These are phyloP conservation scores for Ammodramus savannarum DNA, from an alignment of 2,113 vertebrate species.

Conservation along the genomic window DNA sequence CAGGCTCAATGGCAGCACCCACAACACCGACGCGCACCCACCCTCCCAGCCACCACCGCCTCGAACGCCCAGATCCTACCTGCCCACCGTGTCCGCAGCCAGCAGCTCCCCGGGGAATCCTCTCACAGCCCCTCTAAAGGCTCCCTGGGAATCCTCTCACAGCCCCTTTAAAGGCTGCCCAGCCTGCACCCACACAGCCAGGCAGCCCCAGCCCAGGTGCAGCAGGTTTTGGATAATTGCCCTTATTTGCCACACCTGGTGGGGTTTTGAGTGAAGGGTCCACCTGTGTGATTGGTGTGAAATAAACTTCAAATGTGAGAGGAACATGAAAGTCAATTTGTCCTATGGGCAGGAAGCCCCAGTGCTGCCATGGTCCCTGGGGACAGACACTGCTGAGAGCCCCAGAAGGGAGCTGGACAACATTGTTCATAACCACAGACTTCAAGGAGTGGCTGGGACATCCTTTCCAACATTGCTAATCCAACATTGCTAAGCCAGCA, in stretches of 20 bases:
- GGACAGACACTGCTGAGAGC: neutral
- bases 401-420: neutral
- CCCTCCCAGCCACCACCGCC: accelerated
- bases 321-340: neutral
- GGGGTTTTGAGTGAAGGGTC: neutral
- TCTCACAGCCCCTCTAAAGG: neutral
- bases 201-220: neutral
- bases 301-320: neutral
- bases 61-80: accelerated
- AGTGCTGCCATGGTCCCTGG: no score
- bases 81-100: accelerated
- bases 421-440: neutral
- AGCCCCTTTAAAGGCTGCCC: neutral
- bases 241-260: neutral
- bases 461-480: accelerated
- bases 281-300: neutral
- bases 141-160: accelerated
- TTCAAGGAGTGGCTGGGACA: accelerated
- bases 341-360: neutral
- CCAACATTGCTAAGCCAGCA: accelerated
- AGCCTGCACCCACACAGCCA: neutral
- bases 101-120: accelerated
- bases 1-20: accelerated
- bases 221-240: neutral
- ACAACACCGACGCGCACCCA: accelerated